Evolutionary conservation across 2,888 invertebrate genomes (phyloP), one percentile per base, ranked within the genome.

Genomic region (Agrochola lota): DNA sequence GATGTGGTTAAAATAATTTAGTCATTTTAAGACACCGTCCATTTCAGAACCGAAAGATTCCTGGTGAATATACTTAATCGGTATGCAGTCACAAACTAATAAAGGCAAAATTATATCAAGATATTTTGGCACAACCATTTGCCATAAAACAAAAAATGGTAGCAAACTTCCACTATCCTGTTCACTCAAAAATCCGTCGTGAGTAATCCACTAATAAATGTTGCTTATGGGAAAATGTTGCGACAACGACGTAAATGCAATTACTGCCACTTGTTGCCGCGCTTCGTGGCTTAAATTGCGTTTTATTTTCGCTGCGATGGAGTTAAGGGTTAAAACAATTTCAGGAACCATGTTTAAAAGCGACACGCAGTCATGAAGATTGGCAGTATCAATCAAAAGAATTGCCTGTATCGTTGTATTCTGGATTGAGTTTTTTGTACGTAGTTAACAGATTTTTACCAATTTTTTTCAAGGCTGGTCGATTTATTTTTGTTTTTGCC

Each of bases 231-330:
- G 84, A 90, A 88, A 92, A 89, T 88, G 88, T 90, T 88, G 89
- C 86, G 90, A 89, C 88, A 90, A 83, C 88, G 89, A 90, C 86
- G 86, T 88, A 91, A 91, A 93, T 90, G 88, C 87, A 91, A 93
- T 93, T 93, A 92, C 89, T 85, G 88, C 87, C 89, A 90, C 91
- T 91, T 90, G 89, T 89, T 90, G 90, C 91, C 86, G 81, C 78
- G 86, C 88, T 87, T 63, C 68, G 78, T 85, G 84, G 84, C 85
- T 85, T 77, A 87, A 92, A 92, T 91, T 90, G 87, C 81, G 84
- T 91, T 91, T 90, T 89, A 90, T 85, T 84, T 76, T 86, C 85
- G 71, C 49, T 60, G 68, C 80, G 72, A 79, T 59, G 43, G 80
- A 80, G 80, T 81, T 84, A 77, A 82, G 78, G 74, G 77, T 78